Conservation (phyloP, 2,797 vertebrate genomes). For the Falco concolor region DNA sequence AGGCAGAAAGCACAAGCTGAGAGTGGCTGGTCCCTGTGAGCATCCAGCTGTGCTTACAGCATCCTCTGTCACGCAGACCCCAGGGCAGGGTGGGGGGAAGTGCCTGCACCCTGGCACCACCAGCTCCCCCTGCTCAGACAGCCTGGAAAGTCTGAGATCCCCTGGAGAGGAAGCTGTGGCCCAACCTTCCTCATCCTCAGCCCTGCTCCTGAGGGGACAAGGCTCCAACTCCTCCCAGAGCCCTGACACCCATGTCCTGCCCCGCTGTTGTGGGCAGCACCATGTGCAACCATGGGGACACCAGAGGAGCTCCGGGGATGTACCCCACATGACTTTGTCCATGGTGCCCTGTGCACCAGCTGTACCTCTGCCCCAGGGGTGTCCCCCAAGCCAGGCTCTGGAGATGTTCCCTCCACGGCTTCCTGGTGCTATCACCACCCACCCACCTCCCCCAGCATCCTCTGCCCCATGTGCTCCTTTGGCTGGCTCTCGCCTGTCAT, state of each 20-base stretch:
- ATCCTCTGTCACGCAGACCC: background rate
- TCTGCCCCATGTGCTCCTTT: background rate
- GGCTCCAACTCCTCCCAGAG: background rate
- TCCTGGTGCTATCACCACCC: background rate
- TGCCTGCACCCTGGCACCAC: background rate
- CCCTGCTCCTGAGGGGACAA: background rate
- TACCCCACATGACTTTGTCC: background rate
- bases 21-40: background rate
- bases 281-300: rapidly evolving
- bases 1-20: background rate
- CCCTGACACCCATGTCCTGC: rapidly evolving
- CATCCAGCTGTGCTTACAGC: slow-evolving; percentile 16
- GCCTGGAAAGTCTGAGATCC: background rate
- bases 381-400: background rate
- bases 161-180: background rate
- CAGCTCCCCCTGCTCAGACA: background rate
- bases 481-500: background rate
- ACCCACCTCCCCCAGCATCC: background rate
- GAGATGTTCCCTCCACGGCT: background rate
- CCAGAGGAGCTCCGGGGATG: rapidly evolving
- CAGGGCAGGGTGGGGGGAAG: background rate
- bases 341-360: background rate
- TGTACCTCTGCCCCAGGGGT: background rate
- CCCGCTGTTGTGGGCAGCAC: background rate
- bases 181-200: background rate